phyloP scores from a whole-genome alignment of 1,140 invertebrate species.

The Dermatophagoides farinae region DNA sequence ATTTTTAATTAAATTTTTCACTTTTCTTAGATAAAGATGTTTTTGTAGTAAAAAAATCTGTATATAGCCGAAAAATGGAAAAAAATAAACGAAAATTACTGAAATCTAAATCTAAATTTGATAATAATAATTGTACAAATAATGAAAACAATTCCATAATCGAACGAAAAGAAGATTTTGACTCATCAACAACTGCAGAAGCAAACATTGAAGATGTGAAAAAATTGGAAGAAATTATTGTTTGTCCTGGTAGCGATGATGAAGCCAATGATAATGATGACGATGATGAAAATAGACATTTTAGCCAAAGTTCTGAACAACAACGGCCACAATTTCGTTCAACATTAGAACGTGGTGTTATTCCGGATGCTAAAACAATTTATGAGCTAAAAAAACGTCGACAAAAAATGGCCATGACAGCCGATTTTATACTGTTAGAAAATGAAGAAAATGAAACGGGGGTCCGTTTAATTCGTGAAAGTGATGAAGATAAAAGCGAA shows the following conservation, averaged over 20 bases:
- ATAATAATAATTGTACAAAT: constrained; percentile 12
- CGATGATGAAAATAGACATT: background rate
- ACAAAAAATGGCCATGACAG: constrained; percentile 38
- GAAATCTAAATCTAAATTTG: constrained; percentile 25
- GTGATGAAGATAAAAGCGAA: constrained; percentile 63
- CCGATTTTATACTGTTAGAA: constrained; percentile 49
- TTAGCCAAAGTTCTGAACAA: background rate
- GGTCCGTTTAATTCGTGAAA: constrained; percentile 41
- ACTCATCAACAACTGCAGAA: background rate
- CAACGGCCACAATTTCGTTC: constrained; percentile 1
- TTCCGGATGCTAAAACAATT: constrained; percentile 87
- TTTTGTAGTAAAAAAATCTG: constrained; percentile 85
- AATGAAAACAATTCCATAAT: background rate
- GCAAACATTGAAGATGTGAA: constrained; percentile 30
- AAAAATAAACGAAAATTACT: constrained; percentile 39
- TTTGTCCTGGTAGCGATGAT: constrained; percentile 48
- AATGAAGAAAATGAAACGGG: constrained; percentile 34
- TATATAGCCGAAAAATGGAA: constrained; percentile 68
- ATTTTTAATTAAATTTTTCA: background rate
- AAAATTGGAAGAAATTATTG: constrained; percentile 44
- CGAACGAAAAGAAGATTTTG: background rate
- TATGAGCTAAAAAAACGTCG: constrained; percentile 77
- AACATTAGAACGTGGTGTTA: constrained; percentile 43
- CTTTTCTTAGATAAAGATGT: constrained; percentile 25
- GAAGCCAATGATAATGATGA: constrained; percentile 36